Conservation (phyloP, 2,797 vertebrate species). For the Bufotes viridis region DNA sequence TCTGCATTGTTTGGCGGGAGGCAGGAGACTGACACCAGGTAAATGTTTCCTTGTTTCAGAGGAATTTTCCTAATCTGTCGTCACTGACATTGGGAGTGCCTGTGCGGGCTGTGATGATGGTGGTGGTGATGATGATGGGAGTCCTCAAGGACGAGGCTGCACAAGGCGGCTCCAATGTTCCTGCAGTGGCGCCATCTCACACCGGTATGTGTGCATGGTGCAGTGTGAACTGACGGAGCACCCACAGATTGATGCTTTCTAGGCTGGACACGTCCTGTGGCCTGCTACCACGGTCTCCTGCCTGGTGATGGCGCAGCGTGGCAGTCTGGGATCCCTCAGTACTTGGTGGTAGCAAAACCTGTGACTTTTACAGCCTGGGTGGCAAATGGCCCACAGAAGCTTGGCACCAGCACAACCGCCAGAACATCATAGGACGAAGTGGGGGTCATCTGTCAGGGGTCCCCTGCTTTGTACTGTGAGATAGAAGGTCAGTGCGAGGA, state of each 20-base stretch:
- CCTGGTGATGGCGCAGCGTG: neutral
- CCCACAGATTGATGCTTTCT: too few species aligned
- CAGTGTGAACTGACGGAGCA: too few species aligned
- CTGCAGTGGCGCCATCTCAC: too few species aligned
- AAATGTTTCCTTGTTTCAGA: slow-evolving; percentile 25
- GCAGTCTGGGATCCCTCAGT: too few species aligned
- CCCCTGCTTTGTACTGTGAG: neutral
- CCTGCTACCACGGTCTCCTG: too few species aligned
- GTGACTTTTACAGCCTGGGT: neutral
- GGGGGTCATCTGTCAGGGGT: neutral
- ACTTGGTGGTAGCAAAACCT: neutral
- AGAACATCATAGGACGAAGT: too few species aligned
- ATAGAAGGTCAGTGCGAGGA: neutral
- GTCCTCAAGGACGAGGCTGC: too few species aligned
- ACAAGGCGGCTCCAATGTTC: too few species aligned
- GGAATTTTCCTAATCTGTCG: slow-evolving; percentile 11
- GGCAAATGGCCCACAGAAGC: neutral
- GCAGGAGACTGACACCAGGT: neutral
- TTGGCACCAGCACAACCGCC: neutral
- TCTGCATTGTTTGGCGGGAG: neutral
- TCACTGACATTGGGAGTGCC: neutral
- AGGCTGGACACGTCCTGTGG: too few species aligned
- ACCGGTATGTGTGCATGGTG: too few species aligned
- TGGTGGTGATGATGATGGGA: neutral
- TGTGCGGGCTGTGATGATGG: neutral